Conservation (phyloP, 2,888 invertebrate species). For the Ephialtes manifestator region DNA sequence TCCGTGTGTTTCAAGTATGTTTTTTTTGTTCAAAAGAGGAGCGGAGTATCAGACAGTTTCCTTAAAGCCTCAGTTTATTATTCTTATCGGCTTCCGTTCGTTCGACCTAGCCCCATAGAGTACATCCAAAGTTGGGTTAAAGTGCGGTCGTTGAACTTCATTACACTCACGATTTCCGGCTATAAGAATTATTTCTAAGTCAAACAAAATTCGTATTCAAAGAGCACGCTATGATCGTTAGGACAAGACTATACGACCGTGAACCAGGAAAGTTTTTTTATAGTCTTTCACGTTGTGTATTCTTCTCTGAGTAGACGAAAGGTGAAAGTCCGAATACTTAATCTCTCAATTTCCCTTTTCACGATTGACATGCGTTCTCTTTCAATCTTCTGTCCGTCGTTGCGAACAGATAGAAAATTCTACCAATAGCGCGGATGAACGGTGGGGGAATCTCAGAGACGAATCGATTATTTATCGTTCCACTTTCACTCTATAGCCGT, state of each 20-base stretch:
- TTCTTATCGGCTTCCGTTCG: conserved; percentile 64
- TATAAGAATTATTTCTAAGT: not conserved
- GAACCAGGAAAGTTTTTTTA: conserved; percentile 28
- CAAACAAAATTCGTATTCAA: conserved; percentile 36
- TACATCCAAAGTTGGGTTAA: conserved; percentile 73
- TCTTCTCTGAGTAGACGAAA: conserved; percentile 32
- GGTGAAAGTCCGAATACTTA: conserved; percentile 69
- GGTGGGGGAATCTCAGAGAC: conserved; percentile 49
- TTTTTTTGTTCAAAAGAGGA: not conserved
- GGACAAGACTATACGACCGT: conserved; percentile 25
- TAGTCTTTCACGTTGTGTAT: conserved; percentile 1
- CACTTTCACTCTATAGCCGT: conserved; percentile 66
- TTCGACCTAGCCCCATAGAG: conserved; percentile 64
- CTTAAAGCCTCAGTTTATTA: conserved; percentile 51
- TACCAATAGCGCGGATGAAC: conserved; percentile 51
- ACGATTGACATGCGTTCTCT: conserved; percentile 63
- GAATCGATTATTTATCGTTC: conserved; percentile 70
- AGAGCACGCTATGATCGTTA: not conserved
- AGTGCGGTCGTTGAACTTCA: conserved; percentile 71
- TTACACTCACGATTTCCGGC: conserved; percentile 55
- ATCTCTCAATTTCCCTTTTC: conserved; percentile 65
- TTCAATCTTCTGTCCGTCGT: conserved; percentile 29
- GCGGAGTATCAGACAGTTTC: conserved; percentile 4
- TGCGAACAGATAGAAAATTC: conserved; percentile 16
- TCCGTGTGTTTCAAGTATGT: too few species aligned